Conservation (phyloP, 2,113 vertebrate species). For the Tyto alba region DNA sequence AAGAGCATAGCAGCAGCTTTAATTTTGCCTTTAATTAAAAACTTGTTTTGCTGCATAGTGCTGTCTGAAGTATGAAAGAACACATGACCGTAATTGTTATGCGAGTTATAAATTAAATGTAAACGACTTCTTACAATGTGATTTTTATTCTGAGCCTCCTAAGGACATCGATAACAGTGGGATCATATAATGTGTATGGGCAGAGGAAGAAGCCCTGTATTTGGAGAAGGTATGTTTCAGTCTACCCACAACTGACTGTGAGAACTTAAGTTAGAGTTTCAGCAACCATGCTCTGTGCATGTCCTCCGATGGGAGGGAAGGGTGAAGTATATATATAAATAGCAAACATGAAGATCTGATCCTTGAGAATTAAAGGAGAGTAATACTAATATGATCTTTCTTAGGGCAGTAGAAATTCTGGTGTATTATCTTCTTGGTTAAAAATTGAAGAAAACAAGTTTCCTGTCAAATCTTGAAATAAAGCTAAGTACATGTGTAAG, state of each 20-base stretch:
- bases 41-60: slow-evolving; percentile 7
- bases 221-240: neutral
- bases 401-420: neutral
- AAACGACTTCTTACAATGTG: neutral
- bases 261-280: neutral
- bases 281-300: neutral
- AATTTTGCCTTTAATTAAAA: slow-evolving; percentile 52
- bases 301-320: neutral
- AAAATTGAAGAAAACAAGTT: neutral
- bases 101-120: slow-evolving; percentile 1
- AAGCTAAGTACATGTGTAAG: neutral
- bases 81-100: neutral
- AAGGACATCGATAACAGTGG: neutral
- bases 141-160: slow-evolving; percentile 4
- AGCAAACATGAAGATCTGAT: neutral
- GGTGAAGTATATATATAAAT: neutral
- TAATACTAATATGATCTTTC: neutral
- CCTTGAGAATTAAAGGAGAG: neutral
- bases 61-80: slow-evolving; percentile 3
- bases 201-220: neutral
- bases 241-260: neutral
- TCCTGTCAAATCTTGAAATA: neutral
- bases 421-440: neutral
- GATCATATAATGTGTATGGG: neutral
- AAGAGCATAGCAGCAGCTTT: slow-evolving; percentile 34